Conservation (phyloP, 2,888 invertebrate genomes). For the Octodonta nipae region DNA sequence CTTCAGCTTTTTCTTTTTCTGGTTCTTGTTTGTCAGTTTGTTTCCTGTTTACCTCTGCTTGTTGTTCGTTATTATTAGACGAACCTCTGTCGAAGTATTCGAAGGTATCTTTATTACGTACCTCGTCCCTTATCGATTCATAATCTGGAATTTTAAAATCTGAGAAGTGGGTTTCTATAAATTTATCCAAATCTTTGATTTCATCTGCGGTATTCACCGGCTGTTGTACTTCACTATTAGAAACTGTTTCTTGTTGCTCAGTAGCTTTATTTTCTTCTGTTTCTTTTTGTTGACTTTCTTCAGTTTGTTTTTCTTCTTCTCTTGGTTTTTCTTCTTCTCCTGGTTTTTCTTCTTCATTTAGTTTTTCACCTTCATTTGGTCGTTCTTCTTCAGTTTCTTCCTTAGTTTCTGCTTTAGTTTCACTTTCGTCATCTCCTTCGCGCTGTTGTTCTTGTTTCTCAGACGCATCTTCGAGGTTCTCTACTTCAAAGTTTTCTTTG, state of each 20-base stretch:
- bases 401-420: slow-evolving; percentile 7
- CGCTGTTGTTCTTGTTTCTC: background rate
- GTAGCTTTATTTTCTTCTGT: slow-evolving; percentile 9
- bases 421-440: slow-evolving; percentile 6
- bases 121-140: slow-evolving; percentile 12
- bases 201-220: slow-evolving; percentile 6
- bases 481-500: slow-evolving; percentile 13
- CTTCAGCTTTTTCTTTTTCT: background rate
- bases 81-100: slow-evolving; percentile 2
- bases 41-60: background rate
- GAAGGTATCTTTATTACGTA: slow-evolving; percentile 9
- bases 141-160: slow-evolving; percentile 8
- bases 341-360: slow-evolving; percentile 5
- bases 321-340: slow-evolving; percentile 3
- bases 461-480: slow-evolving; percentile 6
- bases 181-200: slow-evolving; percentile 13
- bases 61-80: background rate
- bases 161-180: slow-evolving; percentile 12
- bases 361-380: slow-evolving; percentile 6
- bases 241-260: slow-evolving; percentile 4
- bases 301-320: slow-evolving; percentile 4
- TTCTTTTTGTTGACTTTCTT: slow-evolving; percentile 4
- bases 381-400: slow-evolving; percentile 7
- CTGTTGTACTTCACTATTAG: slow-evolving; percentile 4
- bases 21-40: background rate